Conservation (phyloP, 2,888 invertebrate genomes). For the Tridacna gigas region DNA sequence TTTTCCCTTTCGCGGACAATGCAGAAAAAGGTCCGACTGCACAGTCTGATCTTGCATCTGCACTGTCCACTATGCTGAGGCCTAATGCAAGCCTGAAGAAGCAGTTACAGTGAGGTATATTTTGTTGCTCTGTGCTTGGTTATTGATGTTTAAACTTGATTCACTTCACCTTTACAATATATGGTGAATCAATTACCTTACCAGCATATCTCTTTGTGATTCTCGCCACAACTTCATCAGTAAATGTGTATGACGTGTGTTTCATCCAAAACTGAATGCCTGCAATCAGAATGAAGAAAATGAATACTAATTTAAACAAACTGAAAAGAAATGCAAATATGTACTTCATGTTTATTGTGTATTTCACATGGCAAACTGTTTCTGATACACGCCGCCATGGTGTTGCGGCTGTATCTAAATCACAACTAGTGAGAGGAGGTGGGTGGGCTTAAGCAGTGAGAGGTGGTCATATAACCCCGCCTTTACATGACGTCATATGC, state of each 20-base stretch:
- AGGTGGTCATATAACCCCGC: too few relatives aligned
- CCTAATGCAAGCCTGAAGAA: background rate
- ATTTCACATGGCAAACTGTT: background rate
- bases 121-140: background rate
- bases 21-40: background rate
- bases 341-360: background rate
- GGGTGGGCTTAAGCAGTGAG: too few relatives aligned
- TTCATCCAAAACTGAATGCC: constrained; percentile 78
- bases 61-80: background rate
- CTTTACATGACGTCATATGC: too few relatives aligned
- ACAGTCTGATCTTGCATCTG: background rate
- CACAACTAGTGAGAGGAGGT: too few relatives aligned
- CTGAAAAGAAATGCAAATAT: background rate
- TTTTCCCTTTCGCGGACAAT: too few relatives aligned
- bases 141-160: background rate
- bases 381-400: too few relatives aligned
- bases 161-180: background rate
- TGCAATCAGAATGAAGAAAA: constrained; percentile 65
- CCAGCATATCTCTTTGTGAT: constrained; percentile 77
- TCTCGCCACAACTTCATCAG: constrained; percentile 73
- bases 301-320: constrained; percentile 55
- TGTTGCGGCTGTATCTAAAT: too few relatives aligned
- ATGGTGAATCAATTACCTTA: too few relatives aligned
- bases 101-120: too few relatives aligned
- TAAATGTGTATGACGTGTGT: constrained; percentile 77